phyloP scores from a whole-genome alignment of 2,888 invertebrate species.

The Cephus nigrinus region DNA sequence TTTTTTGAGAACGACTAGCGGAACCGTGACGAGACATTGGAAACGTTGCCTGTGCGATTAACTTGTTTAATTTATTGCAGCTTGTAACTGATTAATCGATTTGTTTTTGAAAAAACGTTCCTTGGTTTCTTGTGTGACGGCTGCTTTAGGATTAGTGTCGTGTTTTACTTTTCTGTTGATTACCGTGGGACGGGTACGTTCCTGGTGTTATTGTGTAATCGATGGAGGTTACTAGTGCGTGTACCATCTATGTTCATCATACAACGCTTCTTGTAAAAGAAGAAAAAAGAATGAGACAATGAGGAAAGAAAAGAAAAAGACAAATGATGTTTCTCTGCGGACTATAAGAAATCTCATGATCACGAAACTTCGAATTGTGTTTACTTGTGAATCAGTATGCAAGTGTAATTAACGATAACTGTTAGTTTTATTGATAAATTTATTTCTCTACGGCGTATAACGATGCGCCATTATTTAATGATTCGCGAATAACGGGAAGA shows the following conservation, averaged over 20 bases:
- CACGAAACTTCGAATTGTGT: background rate
- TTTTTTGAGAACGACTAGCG: background rate
- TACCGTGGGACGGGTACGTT: background rate
- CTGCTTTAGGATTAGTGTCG: background rate
- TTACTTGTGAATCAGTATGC: background rate
- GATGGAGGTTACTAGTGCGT: background rate
- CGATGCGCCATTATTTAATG: slow-evolving; percentile 23
- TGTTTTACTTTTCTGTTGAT: background rate
- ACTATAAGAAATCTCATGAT: background rate
- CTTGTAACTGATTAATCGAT: background rate
- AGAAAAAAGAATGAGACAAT: background rate
- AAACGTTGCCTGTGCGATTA: background rate
- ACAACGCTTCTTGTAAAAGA: background rate
- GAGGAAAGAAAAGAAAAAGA: background rate
- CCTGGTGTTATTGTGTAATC: background rate
- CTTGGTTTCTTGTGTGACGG: background rate
- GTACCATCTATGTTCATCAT: background rate
- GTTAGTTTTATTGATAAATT: slow-evolving; percentile 24
- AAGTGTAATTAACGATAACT: slow-evolving; percentile 12
- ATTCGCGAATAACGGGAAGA: slow-evolving; percentile 6
- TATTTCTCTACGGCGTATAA: slow-evolving; percentile 12
- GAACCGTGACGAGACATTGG: background rate
- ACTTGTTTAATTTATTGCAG: background rate
- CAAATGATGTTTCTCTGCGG: background rate
- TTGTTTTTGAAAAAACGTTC: background rate